A percentile compares a stretch with the other conserved stretches of the same genome.
Conservation (phyloP, 2,888 invertebrate genomes). For the Gastracanthus pulcherrimus region DNA sequence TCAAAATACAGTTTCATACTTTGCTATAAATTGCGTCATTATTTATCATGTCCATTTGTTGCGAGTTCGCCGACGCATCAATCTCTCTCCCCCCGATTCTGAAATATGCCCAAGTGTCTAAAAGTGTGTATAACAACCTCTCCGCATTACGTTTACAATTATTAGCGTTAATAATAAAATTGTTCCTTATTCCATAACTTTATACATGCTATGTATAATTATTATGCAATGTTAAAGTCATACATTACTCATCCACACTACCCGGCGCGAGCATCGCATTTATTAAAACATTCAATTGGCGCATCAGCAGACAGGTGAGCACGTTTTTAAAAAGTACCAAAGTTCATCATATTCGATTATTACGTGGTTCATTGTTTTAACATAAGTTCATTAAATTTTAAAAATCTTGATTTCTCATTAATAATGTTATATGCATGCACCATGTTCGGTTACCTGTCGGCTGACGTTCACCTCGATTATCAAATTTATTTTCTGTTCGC, state of each 20-base stretch:
- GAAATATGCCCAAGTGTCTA: constrained; percentile 66
- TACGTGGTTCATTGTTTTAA: neutral
- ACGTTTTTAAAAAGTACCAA: constrained; percentile 43
- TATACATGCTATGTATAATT: constrained; percentile 78
- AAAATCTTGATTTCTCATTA: neutral
- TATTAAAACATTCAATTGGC: constrained; percentile 50
- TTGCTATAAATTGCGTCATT: constrained; percentile 50
- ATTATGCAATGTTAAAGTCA: constrained; percentile 76
- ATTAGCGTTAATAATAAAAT: constrained; percentile 73
- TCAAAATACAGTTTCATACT: constrained; percentile 50
- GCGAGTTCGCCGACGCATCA: constrained; percentile 49
- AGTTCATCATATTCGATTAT: constrained; percentile 16
- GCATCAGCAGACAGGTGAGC: constrained; percentile 49
- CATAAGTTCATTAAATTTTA: constrained; percentile 16
- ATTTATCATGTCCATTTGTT: constrained; percentile 44
- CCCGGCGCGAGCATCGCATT: constrained; percentile 70
- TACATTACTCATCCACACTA: constrained; percentile 74
- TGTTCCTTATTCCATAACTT: constrained; percentile 74
- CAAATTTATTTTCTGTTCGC: constrained; percentile 52
- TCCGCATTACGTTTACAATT: constrained; percentile 72
- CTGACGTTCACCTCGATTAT: constrained; percentile 37
- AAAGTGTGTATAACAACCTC: constrained; percentile 69
- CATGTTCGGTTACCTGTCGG: constrained; percentile 38
- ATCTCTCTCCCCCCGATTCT: constrained; percentile 55
- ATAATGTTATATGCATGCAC: constrained; percentile 36